phyloP scores from a whole-genome alignment of 2,888 invertebrate species.

The Pyrochroa serraticornis region DNA sequence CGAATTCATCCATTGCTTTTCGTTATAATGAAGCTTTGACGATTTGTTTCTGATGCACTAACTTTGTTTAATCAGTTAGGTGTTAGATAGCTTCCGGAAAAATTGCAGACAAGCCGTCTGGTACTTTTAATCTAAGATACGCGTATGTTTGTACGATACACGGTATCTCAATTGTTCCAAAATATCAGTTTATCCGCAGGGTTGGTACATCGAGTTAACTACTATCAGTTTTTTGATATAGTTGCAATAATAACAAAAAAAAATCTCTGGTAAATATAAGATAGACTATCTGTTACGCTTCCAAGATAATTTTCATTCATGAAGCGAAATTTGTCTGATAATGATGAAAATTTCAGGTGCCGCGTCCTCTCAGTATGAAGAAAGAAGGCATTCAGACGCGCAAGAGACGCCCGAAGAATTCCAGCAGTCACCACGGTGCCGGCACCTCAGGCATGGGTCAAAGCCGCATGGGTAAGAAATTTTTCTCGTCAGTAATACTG shows the following conservation, averaged over 20 bases:
- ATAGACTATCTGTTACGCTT: constrained; percentile 48
- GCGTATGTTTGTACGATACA: constrained; percentile 37
- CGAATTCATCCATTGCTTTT: no score
- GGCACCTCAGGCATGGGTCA: constrained; percentile 27
- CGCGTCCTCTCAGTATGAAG: constrained; percentile 96
- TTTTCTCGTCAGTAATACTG: not conserved
- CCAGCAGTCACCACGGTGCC: constrained; percentile 32
- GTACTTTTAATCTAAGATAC: constrained; percentile 60
- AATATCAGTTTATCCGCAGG: constrained; percentile 45
- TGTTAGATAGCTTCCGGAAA: not conserved
- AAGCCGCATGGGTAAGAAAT: constrained; percentile 25
- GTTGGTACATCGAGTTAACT: constrained; percentile 42
- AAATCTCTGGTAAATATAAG: constrained; percentile 51
- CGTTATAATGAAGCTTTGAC: not conserved
- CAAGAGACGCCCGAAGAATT: constrained; percentile 84
- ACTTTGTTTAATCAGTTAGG: no score
- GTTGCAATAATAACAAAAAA: constrained; percentile 40
- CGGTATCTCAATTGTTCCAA: constrained; percentile 44
- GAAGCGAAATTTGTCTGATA: constrained; percentile 9
- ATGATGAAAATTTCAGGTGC: constrained; percentile 67
- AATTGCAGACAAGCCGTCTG: constrained; percentile 38
- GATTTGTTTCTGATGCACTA: not conserved
- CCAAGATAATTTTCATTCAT: constrained; percentile 45
- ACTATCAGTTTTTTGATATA: constrained; percentile 43
- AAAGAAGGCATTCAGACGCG: constrained; percentile 98